A percentile compares a stretch with the other conserved stretches of the same genome.
Conservation (phyloP, 2,797 vertebrate genomes). For the Poeciliopsis turneri region DNA sequence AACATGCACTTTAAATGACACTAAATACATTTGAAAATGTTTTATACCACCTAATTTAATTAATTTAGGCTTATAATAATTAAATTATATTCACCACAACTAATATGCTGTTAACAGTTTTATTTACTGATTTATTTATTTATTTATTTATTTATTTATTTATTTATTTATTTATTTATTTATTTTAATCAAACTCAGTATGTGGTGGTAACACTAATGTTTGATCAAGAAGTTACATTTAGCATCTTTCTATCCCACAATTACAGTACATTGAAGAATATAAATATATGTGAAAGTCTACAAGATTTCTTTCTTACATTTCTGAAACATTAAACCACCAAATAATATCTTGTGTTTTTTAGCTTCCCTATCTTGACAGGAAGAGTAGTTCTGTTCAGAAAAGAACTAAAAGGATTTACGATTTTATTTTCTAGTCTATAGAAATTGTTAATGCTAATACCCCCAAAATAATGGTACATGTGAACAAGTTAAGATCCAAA, state of each 20-base stretch:
- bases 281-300: neutral
- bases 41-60: neutral
- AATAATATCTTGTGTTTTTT: neutral
- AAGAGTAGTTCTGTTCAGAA: neutral
- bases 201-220: neutral
- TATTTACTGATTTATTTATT: too few species aligned
- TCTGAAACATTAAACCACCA: neutral
- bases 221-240: neutral
- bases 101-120: neutral
- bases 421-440: neutral
- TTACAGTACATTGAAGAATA: neutral
- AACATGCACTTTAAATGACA: neutral
- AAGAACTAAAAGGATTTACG: neutral
- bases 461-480: conserved; percentile 66
- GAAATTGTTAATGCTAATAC: conserved; percentile 32
- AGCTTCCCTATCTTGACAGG: neutral
- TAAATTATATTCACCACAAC: neutral
- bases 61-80: neutral
- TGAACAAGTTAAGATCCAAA: conserved; percentile 67
- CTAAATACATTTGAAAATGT: neutral
- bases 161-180: too few species aligned
- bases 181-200: too few species aligned
- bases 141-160: too few species aligned
- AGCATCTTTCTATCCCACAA: neutral
- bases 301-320: neutral